Evolutionary conservation across 2,113 vertebrate species (phyloP).

Genomic region (Menidia beryllina): DNA sequence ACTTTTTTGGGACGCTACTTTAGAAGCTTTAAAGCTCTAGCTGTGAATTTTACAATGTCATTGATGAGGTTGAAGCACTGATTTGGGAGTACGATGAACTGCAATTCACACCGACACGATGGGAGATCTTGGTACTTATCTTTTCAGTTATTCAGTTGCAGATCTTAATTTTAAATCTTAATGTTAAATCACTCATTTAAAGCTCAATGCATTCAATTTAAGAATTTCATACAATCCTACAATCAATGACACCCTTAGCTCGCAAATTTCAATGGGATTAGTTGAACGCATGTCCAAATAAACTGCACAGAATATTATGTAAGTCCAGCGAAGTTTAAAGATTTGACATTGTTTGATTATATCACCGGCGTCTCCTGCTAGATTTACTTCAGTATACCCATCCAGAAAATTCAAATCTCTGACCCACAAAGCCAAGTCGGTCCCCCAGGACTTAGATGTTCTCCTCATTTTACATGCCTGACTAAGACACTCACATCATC

Average conservation of each 20-base stretch:
- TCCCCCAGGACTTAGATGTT: constrained; percentile 34
- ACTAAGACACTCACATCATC: constrained; percentile 10
- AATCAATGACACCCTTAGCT: not conserved
- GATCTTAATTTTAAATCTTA: not conserved
- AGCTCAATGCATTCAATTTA: not conserved
- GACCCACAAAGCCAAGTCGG: constrained; percentile 33
- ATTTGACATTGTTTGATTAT: constrained; percentile 11
- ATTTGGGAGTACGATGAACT: too few relatives aligned
- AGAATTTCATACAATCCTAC: not conserved
- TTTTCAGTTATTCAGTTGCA: not conserved
- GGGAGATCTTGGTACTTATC: not conserved
- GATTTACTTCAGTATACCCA: constrained; percentile 41
- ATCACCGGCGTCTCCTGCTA: constrained; percentile 39
- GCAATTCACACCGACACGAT: too few relatives aligned
- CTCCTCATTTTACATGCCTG: constrained; percentile 11
- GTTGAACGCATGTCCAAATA: constrained; percentile 40
- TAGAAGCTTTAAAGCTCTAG: not conserved
- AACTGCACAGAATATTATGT: constrained; percentile 45
- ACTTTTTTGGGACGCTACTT: not conserved
- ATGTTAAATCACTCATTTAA: not conserved
- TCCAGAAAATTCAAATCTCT: constrained; percentile 33
- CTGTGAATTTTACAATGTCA: not conserved
- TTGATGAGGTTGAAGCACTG: too few relatives aligned
- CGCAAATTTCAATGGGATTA: constrained; percentile 7
- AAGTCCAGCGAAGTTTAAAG: constrained; percentile 29